Percentiles rank a stretch among this genome's conserved stretches.
These are phyloP conservation scores for Fragum whitleyi DNA, from an alignment of 2,888 invertebrate genomes.

Conservation along the genomic window DNA sequence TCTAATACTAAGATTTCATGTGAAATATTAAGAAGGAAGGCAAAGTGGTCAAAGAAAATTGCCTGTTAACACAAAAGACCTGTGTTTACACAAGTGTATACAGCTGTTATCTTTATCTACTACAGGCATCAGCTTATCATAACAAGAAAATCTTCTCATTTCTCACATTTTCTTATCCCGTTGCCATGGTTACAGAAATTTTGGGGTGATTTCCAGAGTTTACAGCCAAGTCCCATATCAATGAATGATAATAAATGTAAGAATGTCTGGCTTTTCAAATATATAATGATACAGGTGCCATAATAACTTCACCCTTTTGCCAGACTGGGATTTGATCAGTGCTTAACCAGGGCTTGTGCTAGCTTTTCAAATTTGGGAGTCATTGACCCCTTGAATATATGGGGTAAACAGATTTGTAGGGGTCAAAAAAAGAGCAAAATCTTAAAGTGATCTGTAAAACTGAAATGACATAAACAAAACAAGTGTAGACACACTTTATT, in stretches of 20 bases:
- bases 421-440: too few relatives aligned
- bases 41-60: neutral
- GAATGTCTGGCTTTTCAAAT: neutral
- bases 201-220: constrained; percentile 32
- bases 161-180: constrained; percentile 11
- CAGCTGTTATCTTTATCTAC: constrained; percentile 16
- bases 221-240: constrained; percentile 6
- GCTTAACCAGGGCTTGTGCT: too few relatives aligned
- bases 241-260: neutral
- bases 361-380: too few relatives aligned
- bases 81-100: constrained; percentile 25
- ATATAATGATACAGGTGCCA: neutral
- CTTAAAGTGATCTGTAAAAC: too few relatives aligned
- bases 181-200: constrained; percentile 37
- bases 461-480: too few relatives aligned
- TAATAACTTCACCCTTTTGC: neutral
- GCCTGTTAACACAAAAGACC: constrained; percentile 17
- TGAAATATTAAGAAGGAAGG: neutral
- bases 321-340: too few relatives aligned
- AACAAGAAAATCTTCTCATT: constrained; percentile 28
- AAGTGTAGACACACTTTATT: too few relatives aligned
- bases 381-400: too few relatives aligned
- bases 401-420: too few relatives aligned
- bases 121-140: constrained; percentile 26
- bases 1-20: too few relatives aligned